Percentiles rank a stretch among this genome's conserved stretches.
Conservation (phyloP, 2,113 vertebrate species). For the Lagopus muta region DNA sequence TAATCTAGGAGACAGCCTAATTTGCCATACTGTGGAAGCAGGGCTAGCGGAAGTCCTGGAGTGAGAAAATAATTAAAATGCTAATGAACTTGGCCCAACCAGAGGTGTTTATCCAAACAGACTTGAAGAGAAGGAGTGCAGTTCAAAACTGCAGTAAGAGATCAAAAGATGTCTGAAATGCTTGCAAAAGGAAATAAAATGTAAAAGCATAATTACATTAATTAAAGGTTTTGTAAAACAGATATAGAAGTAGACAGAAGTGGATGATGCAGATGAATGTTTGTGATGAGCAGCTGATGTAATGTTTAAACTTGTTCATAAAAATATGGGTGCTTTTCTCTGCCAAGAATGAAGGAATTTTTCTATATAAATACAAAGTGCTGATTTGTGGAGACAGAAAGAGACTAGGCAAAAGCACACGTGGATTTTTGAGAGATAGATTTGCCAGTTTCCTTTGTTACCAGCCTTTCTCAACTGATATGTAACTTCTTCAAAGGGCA, state of each 20-base stretch:
- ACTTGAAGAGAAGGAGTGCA: conserved; percentile 5
- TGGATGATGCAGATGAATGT: neutral
- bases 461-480: neutral
- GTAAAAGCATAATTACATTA: conserved; percentile 39
- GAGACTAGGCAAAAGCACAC: neutral
- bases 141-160: conserved; percentile 1
- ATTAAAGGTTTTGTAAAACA: conserved; percentile 40
- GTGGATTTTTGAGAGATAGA: neutral
- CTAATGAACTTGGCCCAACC: conserved; percentile 51
- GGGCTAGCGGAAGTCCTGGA: neutral
- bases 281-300: conserved; percentile 42
- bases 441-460: neutral
- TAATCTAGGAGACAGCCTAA: neutral
- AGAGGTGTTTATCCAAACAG: conserved; percentile 61
- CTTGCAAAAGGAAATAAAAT: conserved; percentile 48
- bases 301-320: conserved; percentile 61
- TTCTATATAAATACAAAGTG: neutral
- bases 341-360: conserved; percentile 21
- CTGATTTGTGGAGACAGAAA: conserved; percentile 13
- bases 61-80: conserved; percentile 67
- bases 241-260: neutral
- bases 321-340: conserved; percentile 19
- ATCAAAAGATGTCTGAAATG: conserved; percentile 53
- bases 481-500: neutral
- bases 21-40: neutral